Evolutionary conservation across 1,140 invertebrate genomes (phyloP).

Genomic region (Brachionus calyciflorus): DNA sequence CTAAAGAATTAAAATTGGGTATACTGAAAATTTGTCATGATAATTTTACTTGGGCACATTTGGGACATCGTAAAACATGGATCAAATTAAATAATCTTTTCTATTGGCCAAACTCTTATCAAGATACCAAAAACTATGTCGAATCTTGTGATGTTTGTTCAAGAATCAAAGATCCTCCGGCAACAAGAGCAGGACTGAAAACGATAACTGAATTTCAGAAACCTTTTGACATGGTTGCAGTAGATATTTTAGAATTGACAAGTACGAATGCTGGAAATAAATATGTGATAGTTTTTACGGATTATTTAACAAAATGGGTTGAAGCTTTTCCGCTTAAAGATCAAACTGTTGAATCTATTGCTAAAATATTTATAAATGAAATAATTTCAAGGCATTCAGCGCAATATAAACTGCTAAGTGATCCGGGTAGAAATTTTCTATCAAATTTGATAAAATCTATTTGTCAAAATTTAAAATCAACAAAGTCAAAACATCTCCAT

Average conservation of each 20-base stretch:
- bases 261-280: conserved; percentile 49
- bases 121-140: too few relatives aligned
- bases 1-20: too few relatives aligned
- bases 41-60: too few relatives aligned
- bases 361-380: conserved; percentile 48
- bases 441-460: conserved; percentile 46
- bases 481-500: conserved; percentile 50
- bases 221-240: too few relatives aligned
- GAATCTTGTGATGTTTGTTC: too few relatives aligned
- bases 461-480: conserved; percentile 49
- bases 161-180: too few relatives aligned
- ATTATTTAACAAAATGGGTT: conserved; percentile 51
- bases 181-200: too few relatives aligned
- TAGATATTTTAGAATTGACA: conserved; percentile 12
- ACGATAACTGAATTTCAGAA: too few relatives aligned
- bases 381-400: conserved; percentile 3
- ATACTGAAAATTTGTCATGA: too few relatives aligned
- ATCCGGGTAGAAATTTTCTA: conserved; percentile 48
- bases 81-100: too few relatives aligned
- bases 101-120: too few relatives aligned
- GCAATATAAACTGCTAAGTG: conserved; percentile 9
- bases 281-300: conserved; percentile 51
- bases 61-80: too few relatives aligned
- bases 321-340: conserved; percentile 51
- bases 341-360: conserved; percentile 50